Percentiles rank a stretch among this genome's conserved stretches.
Conservation (phyloP, 2,113 vertebrate species). For the Calyptommatus sinebrachiatus region DNA sequence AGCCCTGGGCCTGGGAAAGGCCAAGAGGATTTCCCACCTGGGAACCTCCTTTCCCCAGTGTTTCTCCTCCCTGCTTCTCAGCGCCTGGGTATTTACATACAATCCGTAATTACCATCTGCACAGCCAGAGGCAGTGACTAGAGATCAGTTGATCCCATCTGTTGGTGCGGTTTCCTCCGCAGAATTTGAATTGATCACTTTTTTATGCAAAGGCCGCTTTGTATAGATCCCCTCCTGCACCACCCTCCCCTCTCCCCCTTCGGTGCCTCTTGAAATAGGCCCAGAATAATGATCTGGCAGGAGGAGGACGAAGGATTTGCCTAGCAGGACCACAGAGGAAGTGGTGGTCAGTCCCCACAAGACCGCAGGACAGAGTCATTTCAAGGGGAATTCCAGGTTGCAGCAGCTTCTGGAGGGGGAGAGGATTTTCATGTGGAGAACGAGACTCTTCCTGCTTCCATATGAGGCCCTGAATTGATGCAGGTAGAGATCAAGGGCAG, state of each 20-base stretch:
- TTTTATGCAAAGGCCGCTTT: slow-evolving; percentile 79
- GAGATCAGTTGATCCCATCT: slow-evolving; percentile 83
- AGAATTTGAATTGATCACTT: slow-evolving; percentile 84
- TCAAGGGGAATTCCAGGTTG: not conserved
- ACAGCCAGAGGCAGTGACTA: slow-evolving; percentile 81
- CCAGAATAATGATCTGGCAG: slow-evolving; percentile 53
- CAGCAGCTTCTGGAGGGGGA: not conserved
- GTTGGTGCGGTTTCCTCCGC: slow-evolving; percentile 81
- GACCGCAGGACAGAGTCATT: no score
- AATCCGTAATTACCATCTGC: slow-evolving; percentile 84
- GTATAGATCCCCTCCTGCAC: slow-evolving; percentile 69
- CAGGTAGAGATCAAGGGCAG: not conserved
- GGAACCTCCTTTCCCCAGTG: slow-evolving; percentile 46
- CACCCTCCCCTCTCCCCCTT: not conserved
- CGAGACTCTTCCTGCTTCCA: no score
- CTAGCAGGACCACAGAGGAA: not conserved
- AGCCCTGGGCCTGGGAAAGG: not conserved
- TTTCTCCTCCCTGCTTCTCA: slow-evolving; percentile 63
- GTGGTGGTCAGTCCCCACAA: no score
- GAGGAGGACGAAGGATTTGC: not conserved
- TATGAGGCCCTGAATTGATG: no score
- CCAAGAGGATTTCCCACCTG: not conserved
- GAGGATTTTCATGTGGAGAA: no score
- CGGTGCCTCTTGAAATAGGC: slow-evolving; percentile 55
- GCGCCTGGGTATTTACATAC: slow-evolving; percentile 77